Conservation (phyloP, 2,113 vertebrate genomes). For the Myiopsitta monachus region DNA sequence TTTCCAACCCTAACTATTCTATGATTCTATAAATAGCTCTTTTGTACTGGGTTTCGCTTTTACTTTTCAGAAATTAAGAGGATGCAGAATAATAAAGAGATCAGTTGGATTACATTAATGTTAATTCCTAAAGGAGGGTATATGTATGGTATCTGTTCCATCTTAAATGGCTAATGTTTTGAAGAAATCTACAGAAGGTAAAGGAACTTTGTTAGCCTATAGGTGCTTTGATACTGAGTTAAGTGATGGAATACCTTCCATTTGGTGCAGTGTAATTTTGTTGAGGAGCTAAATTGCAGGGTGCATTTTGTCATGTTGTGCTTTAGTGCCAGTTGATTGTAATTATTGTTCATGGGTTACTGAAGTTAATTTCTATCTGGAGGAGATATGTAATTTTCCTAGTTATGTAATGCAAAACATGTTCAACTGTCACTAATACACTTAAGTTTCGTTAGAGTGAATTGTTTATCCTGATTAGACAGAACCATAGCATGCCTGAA, state of each 20-base stretch:
- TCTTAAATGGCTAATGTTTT: neutral
- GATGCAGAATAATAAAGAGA: neutral
- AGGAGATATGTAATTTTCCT: slow-evolving; percentile 37
- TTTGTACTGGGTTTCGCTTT: neutral
- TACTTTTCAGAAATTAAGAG: neutral
- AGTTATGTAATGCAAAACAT: neutral
- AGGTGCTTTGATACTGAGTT: neutral
- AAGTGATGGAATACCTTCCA: neutral
- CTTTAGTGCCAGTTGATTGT: slow-evolving; percentile 27
- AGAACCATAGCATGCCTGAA: neutral
- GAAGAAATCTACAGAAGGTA: neutral
- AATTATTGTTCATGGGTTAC: slow-evolving; percentile 47
- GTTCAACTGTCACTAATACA: slow-evolving; percentile 9
- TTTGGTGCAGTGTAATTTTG: neutral
- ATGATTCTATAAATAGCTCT: neutral
- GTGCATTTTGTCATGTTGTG: slow-evolving; percentile 8
- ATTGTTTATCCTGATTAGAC: neutral
- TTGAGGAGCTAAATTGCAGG: slow-evolving; percentile 23
- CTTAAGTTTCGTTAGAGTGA: slow-evolving; percentile 10
- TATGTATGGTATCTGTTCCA: neutral
- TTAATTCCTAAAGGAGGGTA: neutral
- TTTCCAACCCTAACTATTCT: no score
- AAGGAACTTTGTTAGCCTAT: neutral
- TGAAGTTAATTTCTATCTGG: slow-evolving; percentile 47
- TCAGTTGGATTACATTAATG: neutral